phyloP scores from a whole-genome alignment of 2,797 vertebrate species.

The Novumbra hubbsi region DNA sequence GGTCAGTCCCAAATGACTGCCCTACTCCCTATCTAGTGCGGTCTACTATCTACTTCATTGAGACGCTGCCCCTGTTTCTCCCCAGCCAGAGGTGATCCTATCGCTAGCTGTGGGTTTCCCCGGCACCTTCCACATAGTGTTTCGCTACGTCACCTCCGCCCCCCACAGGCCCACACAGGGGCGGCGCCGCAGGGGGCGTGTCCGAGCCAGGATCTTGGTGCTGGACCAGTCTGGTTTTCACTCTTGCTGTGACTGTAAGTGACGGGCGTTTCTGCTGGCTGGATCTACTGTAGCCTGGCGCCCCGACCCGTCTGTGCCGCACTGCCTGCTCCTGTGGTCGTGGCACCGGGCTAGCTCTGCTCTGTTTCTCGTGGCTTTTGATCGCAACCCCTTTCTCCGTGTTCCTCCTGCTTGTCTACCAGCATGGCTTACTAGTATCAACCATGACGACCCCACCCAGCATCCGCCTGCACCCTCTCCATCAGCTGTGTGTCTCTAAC shows the following conservation, averaged over 20 bases:
- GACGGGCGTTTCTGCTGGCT: slow-evolving; percentile 46
- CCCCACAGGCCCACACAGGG: slow-evolving; percentile 65
- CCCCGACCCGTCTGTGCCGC: neutral
- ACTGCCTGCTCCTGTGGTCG: neutral
- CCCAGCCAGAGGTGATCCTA: slow-evolving; percentile 82
- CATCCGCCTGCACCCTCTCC: slow-evolving; percentile 40
- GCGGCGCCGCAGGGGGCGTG: slow-evolving; percentile 48
- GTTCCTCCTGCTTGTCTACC: neutral
- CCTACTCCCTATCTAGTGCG: neutral
- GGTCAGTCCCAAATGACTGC: slow-evolving; percentile 7
- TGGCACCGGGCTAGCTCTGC: neutral
- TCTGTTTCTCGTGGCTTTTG: neutral
- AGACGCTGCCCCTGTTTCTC: slow-evolving; percentile 74
- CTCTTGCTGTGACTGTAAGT: slow-evolving; percentile 85
- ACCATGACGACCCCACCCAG: slow-evolving; percentile 33
- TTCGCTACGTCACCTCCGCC: slow-evolving; percentile 67
- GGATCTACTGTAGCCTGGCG: neutral
- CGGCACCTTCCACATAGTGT: slow-evolving; percentile 79
- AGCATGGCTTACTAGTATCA: slow-evolving; percentile 19
- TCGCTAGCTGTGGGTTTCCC: slow-evolving; percentile 75
- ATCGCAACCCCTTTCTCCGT: neutral
- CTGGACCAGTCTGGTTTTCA: slow-evolving; percentile 78
- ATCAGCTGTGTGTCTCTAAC: slow-evolving; percentile 57
- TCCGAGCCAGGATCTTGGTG: slow-evolving; percentile 75
- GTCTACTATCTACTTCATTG: too few relatives aligned